Evolutionary conservation across 2,797 vertebrate species (phyloP), one percentile per base, ranked within the genome.

Genomic region (Eospalax fontanierii): DNA sequence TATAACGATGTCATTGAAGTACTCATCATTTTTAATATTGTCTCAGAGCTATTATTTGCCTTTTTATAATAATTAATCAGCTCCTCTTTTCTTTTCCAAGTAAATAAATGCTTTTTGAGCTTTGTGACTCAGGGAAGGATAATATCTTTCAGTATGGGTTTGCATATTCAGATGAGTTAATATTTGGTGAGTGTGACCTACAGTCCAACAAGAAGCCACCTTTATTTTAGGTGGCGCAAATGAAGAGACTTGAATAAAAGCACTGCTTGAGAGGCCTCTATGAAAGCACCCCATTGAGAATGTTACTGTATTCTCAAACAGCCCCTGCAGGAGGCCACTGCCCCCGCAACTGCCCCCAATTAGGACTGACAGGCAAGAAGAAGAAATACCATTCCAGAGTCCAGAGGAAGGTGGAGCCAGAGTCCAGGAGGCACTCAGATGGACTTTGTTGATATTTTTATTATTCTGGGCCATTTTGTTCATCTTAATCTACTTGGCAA

Each of bases 61-160:
- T 73, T n/a, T 79, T 91, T 26, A 19, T 38, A 40, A 86, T 71
- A 81, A 28, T 85, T 89, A 50, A 46, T 63, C 33, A 54, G 11
- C 35, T 89, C 22, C 46, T 84, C 33, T 15, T 94, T 82, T 87
- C 54, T 93, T 43, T 86, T 84, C 57, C 26, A 43, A 85, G 59
- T 71, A 87, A 82, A 46, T 4, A 78, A 65, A 81, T 35, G 68
- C 50, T 40, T 86, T 68, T 50, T 86, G 43, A 35, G 40, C 40
- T 87, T 90, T 75, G 61, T 71, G 74, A 24, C 28, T 93, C 57
- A 57, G 4, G 28, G 43, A 61, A 73, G 16, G 22, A n/a, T 19
- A 70, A 40, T 46, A 35, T 57, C 35, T 81, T 61, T 73, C 76
- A 76, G 6, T 19, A 38, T 30, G 54, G 22, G 9, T 43, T 50